Evolutionary conservation across 2,888 invertebrate species (phyloP).

Genomic region (Charanyca ferruginea): DNA sequence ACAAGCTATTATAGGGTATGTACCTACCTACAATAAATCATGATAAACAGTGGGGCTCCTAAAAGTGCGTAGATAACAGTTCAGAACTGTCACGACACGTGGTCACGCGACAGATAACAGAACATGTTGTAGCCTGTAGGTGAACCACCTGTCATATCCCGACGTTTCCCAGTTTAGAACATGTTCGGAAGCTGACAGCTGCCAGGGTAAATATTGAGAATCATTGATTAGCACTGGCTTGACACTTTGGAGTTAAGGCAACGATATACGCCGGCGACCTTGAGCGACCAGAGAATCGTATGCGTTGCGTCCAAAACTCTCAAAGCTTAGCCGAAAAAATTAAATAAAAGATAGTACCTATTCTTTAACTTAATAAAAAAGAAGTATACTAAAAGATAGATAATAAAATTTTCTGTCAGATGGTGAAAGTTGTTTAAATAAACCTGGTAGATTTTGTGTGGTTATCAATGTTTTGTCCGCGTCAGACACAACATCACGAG

Average conservation of each 20-base stretch:
- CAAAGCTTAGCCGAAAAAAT: no score
- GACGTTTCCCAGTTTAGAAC: constrained; percentile 45
- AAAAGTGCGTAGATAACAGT: constrained; percentile 83
- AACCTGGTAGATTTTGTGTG: no score
- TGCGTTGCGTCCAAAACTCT: no score
- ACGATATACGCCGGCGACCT: no score
- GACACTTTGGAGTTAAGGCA: constrained; percentile 12
- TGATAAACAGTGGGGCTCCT: constrained; percentile 71
- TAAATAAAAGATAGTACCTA: no score
- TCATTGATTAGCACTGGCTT: constrained; percentile 34
- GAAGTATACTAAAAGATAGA: no score
- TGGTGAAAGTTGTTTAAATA: no score
- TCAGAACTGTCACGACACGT: constrained; percentile 74
- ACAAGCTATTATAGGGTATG: constrained; percentile 67
- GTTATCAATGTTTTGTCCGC: no score
- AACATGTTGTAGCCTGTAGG: constrained; percentile 50
- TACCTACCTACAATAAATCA: constrained; percentile 74
- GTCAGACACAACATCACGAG: no score
- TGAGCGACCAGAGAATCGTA: no score
- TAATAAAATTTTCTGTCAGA: no score
- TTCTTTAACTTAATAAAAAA: no score
- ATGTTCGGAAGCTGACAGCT: constrained; percentile 44
- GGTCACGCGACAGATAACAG: constrained; percentile 81
- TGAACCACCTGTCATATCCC: constrained; percentile 55
- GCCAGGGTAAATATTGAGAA: constrained; percentile 35